Conservation (phyloP, 2,113 vertebrate genomes). For the Collichthys lucidus region DNA sequence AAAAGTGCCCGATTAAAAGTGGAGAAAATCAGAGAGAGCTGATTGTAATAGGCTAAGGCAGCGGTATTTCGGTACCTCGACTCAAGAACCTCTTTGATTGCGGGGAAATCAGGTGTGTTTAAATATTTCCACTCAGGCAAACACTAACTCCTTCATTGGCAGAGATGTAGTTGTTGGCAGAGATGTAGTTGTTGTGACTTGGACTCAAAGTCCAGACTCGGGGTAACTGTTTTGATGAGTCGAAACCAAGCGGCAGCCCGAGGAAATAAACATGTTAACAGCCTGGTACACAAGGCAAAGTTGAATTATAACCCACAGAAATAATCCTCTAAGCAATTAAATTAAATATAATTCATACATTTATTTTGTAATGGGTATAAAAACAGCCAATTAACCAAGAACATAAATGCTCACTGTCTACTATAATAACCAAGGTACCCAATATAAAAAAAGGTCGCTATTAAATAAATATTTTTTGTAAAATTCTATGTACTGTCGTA, state of each 20-base stretch:
- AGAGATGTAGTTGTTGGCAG: constrained; percentile 5
- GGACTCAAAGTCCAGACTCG: no score
- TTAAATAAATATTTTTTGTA: neutral
- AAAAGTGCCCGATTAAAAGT: constrained; percentile 28
- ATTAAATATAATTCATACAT: neutral
- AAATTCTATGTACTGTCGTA: neutral
- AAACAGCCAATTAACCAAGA: neutral
- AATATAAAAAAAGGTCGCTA: no score
- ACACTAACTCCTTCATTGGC: constrained; percentile 2
- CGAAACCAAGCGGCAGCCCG: no score
- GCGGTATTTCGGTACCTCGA: constrained; percentile 40
- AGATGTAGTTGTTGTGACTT: neutral
- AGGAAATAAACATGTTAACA: no score
- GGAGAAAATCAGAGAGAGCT: constrained; percentile 28
- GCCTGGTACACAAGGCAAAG: neutral
- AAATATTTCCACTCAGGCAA: constrained; percentile 36
- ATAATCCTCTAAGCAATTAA: neutral
- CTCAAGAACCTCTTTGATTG: constrained; percentile 64
- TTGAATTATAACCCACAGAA: constrained; percentile 16
- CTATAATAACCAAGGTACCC: neutral
- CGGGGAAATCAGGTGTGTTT: constrained; percentile 57
- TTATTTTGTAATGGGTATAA: neutral
- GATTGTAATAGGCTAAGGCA: constrained; percentile 59
- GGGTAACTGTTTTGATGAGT: no score
- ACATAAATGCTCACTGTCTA: neutral